These are phyloP conservation scores for Akabosia matsudoensis DNA, from an alignment of 1,140 invertebrate genomes.

Conservation along the genomic window DNA sequence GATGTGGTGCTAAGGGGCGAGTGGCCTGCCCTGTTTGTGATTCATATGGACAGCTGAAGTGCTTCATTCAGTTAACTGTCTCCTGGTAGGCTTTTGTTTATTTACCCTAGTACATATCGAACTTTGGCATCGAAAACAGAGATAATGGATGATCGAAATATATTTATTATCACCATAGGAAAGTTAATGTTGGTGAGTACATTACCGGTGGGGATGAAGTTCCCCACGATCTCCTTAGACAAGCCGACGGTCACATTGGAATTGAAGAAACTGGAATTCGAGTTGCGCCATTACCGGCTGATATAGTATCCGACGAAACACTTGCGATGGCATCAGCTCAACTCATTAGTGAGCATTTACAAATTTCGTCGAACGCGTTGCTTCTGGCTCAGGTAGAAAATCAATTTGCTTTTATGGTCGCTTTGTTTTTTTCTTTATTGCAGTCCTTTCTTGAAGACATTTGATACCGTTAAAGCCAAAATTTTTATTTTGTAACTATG, in stretches of 20 bases:
- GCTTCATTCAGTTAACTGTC: conserved; percentile 56
- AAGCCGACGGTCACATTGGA: conserved; percentile 56
- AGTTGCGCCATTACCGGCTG: conserved; percentile 37
- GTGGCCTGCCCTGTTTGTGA: conserved; percentile 54
- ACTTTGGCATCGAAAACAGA: no score
- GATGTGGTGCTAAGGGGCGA: conserved; percentile 55
- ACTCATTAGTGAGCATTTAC: conserved; percentile 50
- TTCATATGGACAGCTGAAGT: conserved; percentile 55
- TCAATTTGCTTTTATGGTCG: no score
- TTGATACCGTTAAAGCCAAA: no score
- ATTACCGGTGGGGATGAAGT: conserved; percentile 55
- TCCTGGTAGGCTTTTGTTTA: conserved; percentile 52
- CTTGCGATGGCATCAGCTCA: conserved; percentile 57
- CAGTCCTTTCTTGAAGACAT: neutral
- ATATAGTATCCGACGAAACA: conserved; percentile 56
- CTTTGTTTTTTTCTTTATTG: neutral
- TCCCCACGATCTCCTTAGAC: conserved; percentile 55
- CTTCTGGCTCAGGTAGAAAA: conserved; percentile 43
- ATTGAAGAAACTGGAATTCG: conserved; percentile 56
- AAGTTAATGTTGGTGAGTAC: conserved; percentile 53
- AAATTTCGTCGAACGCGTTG: conserved; percentile 34
- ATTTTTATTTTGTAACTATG: no score
- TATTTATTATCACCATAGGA: conserved; percentile 48
- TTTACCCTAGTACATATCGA: no score
- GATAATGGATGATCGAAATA: conserved; percentile 18